These are phyloP conservation scores for Palaemon carinicauda DNA, from an alignment of 1,140 invertebrate genomes.

Conservation along the genomic window DNA sequence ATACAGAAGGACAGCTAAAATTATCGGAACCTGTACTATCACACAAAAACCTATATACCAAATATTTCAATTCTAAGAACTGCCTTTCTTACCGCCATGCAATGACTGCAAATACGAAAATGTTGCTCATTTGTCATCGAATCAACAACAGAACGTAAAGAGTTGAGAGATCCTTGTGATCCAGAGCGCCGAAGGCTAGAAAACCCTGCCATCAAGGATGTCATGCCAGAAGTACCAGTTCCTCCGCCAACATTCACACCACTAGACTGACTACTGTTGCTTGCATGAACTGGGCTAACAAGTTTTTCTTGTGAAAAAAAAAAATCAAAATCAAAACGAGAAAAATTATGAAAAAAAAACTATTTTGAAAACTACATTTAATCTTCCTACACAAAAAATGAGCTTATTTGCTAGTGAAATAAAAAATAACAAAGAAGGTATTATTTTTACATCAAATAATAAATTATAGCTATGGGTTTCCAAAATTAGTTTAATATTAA, in stretches of 20 bases:
- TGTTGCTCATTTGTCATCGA: conserved; percentile 71
- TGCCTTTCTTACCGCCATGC: conserved; percentile 69
- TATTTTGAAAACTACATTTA: too few species aligned
- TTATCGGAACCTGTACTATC: not conserved
- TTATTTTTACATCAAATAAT: too few species aligned
- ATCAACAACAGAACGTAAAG: conserved; percentile 67
- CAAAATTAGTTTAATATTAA: too few species aligned
- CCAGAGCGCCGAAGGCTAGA: conserved; percentile 83
- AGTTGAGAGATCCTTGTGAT: conserved; percentile 64
- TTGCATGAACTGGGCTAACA: conserved; percentile 62
- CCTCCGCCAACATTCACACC: not conserved
- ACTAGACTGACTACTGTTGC: not conserved
- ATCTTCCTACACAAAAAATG: too few species aligned
- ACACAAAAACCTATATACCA: not conserved
- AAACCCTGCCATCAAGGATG: conserved; percentile 71
- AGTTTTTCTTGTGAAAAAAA: conserved; percentile 64
- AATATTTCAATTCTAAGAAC: not conserved
- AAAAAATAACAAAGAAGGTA: too few species aligned
- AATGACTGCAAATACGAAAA: conserved; percentile 84
- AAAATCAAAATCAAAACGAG: not conserved
- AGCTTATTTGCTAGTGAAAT: too few species aligned
- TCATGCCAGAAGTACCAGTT: not conserved
- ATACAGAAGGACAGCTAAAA: too few species aligned
- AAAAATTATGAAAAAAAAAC: too few species aligned
- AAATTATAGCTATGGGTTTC: too few species aligned